A percentile compares a stretch with the other conserved stretches of the same genome.
Conservation (phyloP, 2,113 vertebrate species). For the Proteles cristata region DNA sequence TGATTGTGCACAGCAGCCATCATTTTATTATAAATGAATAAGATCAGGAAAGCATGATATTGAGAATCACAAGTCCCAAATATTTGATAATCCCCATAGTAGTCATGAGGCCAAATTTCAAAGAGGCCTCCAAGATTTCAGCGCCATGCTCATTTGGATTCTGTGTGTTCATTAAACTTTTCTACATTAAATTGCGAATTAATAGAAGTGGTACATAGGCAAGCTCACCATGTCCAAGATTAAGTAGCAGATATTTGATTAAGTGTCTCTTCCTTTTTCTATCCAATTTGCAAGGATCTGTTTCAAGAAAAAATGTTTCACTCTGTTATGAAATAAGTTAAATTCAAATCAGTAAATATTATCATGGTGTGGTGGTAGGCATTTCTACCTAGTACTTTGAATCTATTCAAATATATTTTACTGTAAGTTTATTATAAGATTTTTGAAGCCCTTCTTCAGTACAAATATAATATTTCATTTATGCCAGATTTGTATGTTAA, state of each 20-base stretch:
- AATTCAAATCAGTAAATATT: background rate
- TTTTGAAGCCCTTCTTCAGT: background rate
- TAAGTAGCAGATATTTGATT: background rate
- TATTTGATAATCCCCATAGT: background rate
- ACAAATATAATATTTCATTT: background rate
- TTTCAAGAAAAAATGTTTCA: background rate
- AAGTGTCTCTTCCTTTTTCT: background rate
- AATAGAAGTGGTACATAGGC: background rate
- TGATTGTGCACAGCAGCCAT: background rate
- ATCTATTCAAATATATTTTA: background rate
- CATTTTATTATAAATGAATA: background rate
- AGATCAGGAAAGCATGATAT: background rate
- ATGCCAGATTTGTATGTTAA: background rate
- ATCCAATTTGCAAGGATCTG: background rate
- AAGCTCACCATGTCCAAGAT: background rate
- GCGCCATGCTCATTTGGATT: background rate
- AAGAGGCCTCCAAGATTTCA: background rate
- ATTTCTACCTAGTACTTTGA: background rate
- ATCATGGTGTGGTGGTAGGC: background rate
- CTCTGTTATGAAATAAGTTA: background rate
- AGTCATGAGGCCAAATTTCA: background rate
- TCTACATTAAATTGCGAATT: background rate
- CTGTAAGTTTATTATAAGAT: background rate
- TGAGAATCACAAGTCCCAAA: background rate
- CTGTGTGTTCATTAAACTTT: background rate